phyloP scores from a whole-genome alignment of 92 coral and sea anemone genomes.

The Isaurus tuberculatus region DNA sequence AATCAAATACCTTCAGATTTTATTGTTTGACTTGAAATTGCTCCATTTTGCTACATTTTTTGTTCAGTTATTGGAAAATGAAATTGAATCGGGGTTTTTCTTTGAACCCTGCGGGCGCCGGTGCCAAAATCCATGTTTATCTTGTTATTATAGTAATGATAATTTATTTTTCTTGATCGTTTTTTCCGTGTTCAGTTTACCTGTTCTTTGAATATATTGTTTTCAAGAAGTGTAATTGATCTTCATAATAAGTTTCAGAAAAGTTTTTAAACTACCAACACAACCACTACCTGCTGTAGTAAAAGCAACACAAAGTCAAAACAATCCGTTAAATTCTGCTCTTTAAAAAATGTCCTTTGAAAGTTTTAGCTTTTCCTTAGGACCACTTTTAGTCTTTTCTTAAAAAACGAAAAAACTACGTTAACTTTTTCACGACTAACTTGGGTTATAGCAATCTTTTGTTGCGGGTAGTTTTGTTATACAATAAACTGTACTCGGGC shows the following conservation, averaged over 20 bases:
- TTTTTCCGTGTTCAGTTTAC: background rate
- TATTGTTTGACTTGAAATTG: background rate
- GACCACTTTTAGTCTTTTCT: background rate
- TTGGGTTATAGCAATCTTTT: background rate
- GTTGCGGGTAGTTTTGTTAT: conserved; percentile 30
- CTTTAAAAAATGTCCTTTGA: background rate
- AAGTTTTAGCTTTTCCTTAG: background rate
- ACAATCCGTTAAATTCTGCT: background rate
- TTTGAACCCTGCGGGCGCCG: conserved; percentile 12
- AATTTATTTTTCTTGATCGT: conserved; percentile 7
- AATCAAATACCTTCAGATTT: conserved; percentile 23
- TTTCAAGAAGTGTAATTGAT: background rate
- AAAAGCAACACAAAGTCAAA: background rate
- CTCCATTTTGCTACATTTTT: background rate
- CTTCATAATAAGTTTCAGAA: background rate
- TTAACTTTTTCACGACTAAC: background rate
- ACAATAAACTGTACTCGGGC: background rate
- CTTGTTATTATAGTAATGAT: conserved; percentile 13
- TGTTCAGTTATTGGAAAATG: background rate
- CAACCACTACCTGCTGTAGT: background rate
- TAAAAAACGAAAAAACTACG: background rate
- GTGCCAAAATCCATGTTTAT: background rate
- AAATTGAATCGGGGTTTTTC: background rate
- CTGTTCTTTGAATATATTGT: conserved; percentile 4
- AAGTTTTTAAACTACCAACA: background rate